Conservation (phyloP, 1,140 invertebrate genomes). For the Cherax quadricarinatus region DNA sequence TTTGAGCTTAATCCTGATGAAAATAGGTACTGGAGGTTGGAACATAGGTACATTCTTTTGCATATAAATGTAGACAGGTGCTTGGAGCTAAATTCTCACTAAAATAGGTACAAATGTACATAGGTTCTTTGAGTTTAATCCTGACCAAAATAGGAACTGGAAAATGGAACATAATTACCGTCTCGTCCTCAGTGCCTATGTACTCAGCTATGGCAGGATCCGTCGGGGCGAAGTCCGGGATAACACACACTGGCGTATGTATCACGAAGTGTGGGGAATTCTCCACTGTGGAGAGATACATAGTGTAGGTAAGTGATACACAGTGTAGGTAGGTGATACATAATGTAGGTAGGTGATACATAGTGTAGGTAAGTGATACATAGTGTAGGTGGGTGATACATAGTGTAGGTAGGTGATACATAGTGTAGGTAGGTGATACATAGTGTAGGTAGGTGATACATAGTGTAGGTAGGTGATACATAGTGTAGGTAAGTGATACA, state of each 20-base stretch:
- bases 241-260: constrained; percentile 19
- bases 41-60: too few species aligned
- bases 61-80: too few species aligned
- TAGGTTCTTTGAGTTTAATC: too few species aligned
- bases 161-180: not conserved
- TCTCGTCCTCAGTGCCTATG: not conserved
- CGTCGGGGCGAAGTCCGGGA: constrained; percentile 5
- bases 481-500: too few species aligned
- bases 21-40: too few species aligned
- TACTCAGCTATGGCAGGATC: constrained; percentile 17
- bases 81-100: too few species aligned
- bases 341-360: not conserved
- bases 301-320: not conserved
- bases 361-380: not conserved
- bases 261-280: constrained; percentile 15
- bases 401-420: not conserved
- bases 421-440: not conserved
- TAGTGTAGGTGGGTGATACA: not conserved
- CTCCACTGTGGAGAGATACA: not conserved
- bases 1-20: too few species aligned
- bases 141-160: too few species aligned
- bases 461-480: too few species aligned
- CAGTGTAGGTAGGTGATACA: not conserved
- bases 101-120: too few species aligned
- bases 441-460: not conserved